Percentiles rank a stretch among this genome's conserved stretches.
Conservation (phyloP, 2,797 vertebrate species). For the Crax fasciolata region DNA sequence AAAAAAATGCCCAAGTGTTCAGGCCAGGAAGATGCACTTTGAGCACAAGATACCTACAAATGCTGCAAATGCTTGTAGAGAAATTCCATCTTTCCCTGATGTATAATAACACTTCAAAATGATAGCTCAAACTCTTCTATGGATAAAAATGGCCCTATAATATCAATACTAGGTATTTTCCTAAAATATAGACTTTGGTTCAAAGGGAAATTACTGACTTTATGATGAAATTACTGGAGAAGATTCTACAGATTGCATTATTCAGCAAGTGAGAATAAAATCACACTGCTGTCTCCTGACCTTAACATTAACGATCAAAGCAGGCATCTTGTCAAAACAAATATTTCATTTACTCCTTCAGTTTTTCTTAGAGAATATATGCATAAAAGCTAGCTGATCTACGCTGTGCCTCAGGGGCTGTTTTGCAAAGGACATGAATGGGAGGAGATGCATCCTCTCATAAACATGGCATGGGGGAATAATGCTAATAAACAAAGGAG, state of each 20-base stretch:
- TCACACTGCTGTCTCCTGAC: neutral
- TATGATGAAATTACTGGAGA: neutral
- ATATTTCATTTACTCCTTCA: conserved; percentile 19
- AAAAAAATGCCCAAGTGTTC: neutral
- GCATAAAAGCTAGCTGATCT: conserved; percentile 9
- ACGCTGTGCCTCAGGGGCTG: neutral
- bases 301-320: conserved; percentile 32
- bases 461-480: neutral
- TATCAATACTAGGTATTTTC: neutral
- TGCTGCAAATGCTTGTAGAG: neutral
- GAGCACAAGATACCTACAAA: neutral
- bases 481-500: neutral
- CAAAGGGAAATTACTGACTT: neutral
- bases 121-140: neutral
- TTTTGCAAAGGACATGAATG: neutral
- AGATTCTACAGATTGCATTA: neutral
- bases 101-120: neutral
- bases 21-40: neutral
- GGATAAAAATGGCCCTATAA: neutral
- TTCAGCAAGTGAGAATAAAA: neutral
- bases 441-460: neutral
- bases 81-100: neutral
- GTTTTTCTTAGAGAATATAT: neutral
- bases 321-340: conserved; percentile 28
- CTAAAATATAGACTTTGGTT: neutral